Conservation (phyloP, 2,888 invertebrate species). For the Caenorhabditis angaria region DNA sequence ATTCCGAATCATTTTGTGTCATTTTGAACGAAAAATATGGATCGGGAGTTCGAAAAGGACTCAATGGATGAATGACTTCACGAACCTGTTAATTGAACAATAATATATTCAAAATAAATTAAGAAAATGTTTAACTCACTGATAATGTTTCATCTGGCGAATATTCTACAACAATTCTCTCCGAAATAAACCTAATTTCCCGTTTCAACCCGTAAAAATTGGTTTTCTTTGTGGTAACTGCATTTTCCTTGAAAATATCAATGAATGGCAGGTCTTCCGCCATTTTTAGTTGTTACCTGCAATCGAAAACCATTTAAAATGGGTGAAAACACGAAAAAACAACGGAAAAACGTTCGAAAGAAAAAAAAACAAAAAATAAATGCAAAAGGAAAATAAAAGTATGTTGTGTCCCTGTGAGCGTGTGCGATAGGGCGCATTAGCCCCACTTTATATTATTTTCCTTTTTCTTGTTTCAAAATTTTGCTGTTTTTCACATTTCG, state of each 20-base stretch:
- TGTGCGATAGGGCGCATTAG: neutral
- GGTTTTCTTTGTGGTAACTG: conserved; percentile 9
- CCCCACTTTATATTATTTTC: neutral
- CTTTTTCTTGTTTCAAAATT: neutral
- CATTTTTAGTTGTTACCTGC: neutral
- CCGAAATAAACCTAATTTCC: conserved; percentile 36
- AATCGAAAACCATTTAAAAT: neutral
- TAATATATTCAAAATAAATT: neutral
- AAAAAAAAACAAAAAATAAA: no score
- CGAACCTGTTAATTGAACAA: conserved; percentile 31
- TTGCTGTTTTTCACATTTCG: neutral
- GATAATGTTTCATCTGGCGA: conserved; percentile 26
- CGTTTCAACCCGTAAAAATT: conserved; percentile 26
- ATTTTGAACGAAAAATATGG: conserved; percentile 28
- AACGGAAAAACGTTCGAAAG: neutral
- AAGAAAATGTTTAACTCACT: conserved; percentile 13
- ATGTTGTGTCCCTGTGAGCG: neutral
- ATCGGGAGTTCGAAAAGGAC: conserved; percentile 13
- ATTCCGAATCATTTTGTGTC: conserved; percentile 21
- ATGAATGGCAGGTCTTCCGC: neutral
- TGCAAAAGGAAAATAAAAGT: neutral
- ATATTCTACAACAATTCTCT: conserved; percentile 39
- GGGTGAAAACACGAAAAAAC: neutral
- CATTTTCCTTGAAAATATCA: conserved; percentile 4
- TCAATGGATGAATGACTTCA: conserved; percentile 37